Conservation (phyloP, 1,140 invertebrate genomes). For the Solenopsis fugax region DNA sequence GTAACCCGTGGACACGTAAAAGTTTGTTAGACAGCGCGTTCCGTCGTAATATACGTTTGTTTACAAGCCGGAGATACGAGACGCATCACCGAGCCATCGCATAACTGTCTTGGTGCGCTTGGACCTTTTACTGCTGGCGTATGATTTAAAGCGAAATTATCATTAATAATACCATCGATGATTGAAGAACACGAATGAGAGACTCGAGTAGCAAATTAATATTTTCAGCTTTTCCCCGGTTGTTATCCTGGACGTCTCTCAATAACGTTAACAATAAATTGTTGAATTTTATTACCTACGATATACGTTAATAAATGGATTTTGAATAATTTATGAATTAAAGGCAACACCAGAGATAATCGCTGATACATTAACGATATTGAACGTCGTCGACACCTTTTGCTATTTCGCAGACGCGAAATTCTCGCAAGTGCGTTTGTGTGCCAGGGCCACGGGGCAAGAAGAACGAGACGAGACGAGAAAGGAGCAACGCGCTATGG, state of each 20-base stretch:
- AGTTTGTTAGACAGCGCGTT: slow-evolving; percentile 54
- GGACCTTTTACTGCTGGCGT: slow-evolving; percentile 12
- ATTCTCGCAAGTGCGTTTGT: slow-evolving; percentile 46
- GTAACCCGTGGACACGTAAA: slow-evolving; percentile 67
- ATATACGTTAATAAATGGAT: not conserved
- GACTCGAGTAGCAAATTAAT: not conserved
- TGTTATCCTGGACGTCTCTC: not conserved
- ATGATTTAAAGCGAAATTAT: slow-evolving; percentile 56
- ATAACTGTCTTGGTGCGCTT: slow-evolving; percentile 41
- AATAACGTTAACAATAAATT: not conserved
- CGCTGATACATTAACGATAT: not conserved
- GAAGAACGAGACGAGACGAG: slow-evolving; percentile 39
- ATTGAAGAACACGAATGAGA: slow-evolving; percentile 21
- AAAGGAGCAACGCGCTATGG: slow-evolving; percentile 54
- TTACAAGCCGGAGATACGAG: slow-evolving; percentile 52
- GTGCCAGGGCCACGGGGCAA: slow-evolving; percentile 24
- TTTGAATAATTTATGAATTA: not conserved
- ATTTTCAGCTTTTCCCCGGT: not conserved
- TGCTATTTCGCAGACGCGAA: slow-evolving; percentile 26
- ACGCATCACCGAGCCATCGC: slow-evolving; percentile 45
- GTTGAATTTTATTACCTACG: not conserved
- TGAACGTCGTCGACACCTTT: slow-evolving; percentile 49
- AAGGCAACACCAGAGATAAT: not conserved
- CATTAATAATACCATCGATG: slow-evolving; percentile 46
- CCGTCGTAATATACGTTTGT: slow-evolving; percentile 57